Evolutionary conservation across 2,113 vertebrate genomes (phyloP), one percentile per base, ranked within the genome.

Genomic region (Prunella fulvescens): DNA sequence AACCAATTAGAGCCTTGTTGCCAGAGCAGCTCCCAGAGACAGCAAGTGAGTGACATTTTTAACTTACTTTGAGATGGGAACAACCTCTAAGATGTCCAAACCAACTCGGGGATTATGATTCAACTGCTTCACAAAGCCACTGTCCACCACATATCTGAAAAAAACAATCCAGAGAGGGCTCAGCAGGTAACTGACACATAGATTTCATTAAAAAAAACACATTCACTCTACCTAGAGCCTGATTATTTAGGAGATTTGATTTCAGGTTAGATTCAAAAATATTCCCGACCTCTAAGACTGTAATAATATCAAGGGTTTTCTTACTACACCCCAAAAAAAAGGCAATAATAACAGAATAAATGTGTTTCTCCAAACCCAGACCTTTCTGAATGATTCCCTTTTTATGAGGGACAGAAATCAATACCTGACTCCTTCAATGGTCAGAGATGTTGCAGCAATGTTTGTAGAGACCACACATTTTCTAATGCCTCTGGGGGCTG

Each of bases 381-480:
- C 40, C 10, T 28, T 67, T 70, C 58, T 62, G 47, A 83, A 31
- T 82, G 12, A 42, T 7, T 92, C 81, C 50, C 29, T 85, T 92
- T 81, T 76, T 80, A 70, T 24, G 33, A 92, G 58, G 58, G 85
- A 57, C 3, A 84, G 83, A 45, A 88, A 94, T 92, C 39, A 7
- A 96, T 97, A 99, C 99, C 98, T 99, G 96, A 99, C 99, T 87
- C 99, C 99, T 88, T 98, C 98, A 85, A 99, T 99, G 23, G 99
- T 99, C 90, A 99, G 98, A 88, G 99, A 99, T 8, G 99, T 99
- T 64, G 99, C 99, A 94, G 99, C 99, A 61, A 99, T 99, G 93
- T 99, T 99, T 10, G 99, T 99, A 44, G 99, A 99, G 48, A 99
- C 98, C 12, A 99, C 98, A 94, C 99, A 99, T 87, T 99, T 99